Evolutionary conservation across 2,888 invertebrate genomes (phyloP), one percentile per base, ranked within the genome.

Genomic region (Phyllotreta cruciferae): DNA sequence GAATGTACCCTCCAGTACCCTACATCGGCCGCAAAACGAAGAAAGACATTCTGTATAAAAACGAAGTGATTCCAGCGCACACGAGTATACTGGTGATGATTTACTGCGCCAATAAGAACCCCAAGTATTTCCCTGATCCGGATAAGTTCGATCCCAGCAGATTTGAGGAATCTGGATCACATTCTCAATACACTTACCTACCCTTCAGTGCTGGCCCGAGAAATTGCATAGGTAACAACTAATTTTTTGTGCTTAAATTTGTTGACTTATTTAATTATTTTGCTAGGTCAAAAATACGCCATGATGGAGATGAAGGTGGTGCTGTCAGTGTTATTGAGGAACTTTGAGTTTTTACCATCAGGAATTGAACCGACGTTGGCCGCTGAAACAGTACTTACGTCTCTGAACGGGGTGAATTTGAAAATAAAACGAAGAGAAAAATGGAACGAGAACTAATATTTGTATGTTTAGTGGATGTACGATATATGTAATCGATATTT

Each of bases 161-260:
- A 34, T 87, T 86, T 68, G 64, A 64, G 8, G 80, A 82, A 39
- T 61, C 70, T 1, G 77, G 76, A 0, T 83, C 81, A 56, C 13
- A 47, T 2, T 42, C 56, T 7, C 82, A 84, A 0, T 87, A 84
- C 69, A 82, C 82, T 34, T 88, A 84, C 79, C 71, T 88, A 1
- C 84, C 86, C 0, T 88, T 88, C 62, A 88, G 88, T 70, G 88
- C 88, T 8, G 88, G 88, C 0, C 85, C 86, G 0, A 83, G 88
- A 45, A 88, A 88, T 71, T 87, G 87, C 68, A 85, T 87, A 63
- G 85, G 84, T 84, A 50, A 36, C 36, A 1, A 36, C 1, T 53
- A 6, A 6, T 37, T 7, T 13, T 13, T 56, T 13, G 8, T 11
- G 4, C 5, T 24, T 13, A 44, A 35, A 66, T 52, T 47, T 6